Conservation (phyloP, 2,113 vertebrate species). For the Spea bombifrons region DNA sequence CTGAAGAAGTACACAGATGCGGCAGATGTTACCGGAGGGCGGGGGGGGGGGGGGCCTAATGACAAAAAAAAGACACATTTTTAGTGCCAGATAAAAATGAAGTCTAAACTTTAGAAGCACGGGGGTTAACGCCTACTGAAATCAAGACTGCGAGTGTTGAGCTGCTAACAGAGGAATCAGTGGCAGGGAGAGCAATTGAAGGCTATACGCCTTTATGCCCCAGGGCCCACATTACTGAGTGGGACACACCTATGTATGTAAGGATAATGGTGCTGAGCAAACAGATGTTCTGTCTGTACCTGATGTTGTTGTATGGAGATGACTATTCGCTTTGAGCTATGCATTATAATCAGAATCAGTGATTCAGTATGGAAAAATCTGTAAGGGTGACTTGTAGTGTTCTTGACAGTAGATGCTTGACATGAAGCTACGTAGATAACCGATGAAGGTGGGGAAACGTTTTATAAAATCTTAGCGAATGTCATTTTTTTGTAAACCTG, state of each 20-base stretch:
- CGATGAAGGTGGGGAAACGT: too few species aligned
- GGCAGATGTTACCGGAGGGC: too few species aligned
- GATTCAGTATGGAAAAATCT: background rate
- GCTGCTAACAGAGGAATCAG: background rate
- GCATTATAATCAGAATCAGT: background rate
- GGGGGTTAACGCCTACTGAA: conserved; percentile 11
- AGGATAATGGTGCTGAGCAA: conserved; percentile 24
- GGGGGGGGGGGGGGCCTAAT: too few species aligned
- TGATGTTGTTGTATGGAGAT: conserved; percentile 17
- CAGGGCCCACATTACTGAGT: conserved; percentile 30
- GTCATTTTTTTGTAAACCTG: too few species aligned
- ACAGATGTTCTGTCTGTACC: conserved; percentile 25
- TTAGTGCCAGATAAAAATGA: too few species aligned
- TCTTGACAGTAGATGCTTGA: too few species aligned
- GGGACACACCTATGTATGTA: conserved; percentile 27
- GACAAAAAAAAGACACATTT: too few species aligned
- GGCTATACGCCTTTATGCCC: conserved; percentile 21
- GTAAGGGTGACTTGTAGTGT: too few species aligned
- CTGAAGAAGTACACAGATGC: too few species aligned
- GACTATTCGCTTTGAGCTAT: background rate
- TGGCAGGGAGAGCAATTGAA: background rate
- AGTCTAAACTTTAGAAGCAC: background rate
- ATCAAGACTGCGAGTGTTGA: conserved; percentile 3
- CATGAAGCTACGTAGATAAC: too few species aligned
- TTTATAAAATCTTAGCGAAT: too few species aligned